Evolutionary conservation across 2,113 vertebrate species (phyloP), one percentile per base, ranked within the genome.

Genomic region (Elgaria multicarinata): DNA sequence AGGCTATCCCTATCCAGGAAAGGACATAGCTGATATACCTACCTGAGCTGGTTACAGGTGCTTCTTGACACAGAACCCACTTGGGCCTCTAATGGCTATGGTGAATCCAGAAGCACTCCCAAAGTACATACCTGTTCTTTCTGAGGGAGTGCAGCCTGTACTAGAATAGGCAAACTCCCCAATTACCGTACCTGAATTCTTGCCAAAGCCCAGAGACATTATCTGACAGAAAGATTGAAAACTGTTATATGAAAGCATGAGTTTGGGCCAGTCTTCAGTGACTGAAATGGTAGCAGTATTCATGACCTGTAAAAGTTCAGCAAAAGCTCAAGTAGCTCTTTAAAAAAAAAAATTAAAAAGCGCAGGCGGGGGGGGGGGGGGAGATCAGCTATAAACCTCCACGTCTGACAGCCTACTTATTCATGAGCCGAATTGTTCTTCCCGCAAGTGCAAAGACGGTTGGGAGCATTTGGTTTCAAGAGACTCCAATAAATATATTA

Each of bases 401-500:
- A 67, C 33, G 22, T 80, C 77, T 22, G 58, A 90, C 42, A 53
- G 14, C 13, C 26, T 77, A 55, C 80, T 62, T 82, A 90, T 80
- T 86, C 83, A 90, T 85, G 24, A 91, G 44, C 83, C 10, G 12
- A 28, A 2, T 55, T 94, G 89, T 50, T 39, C 44, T 69, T 67
- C 39, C 39, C 71, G 22, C 24, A 93, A 36, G 0, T 16, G 86
- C 18, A 89, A 85, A 93, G 91, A 92, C 31, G 26, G n/a, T 28
- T n/a, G 22, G 13, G 33, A 86, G 22, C 76, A 92, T 92, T 92
- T 24, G 0, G 18, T n/a, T 91, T 74, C 80, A 75, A 79, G 36
- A 83, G 86, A 85, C 46, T 36, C 78, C 4, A 42, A 66, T 44
- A 67, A 94, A 90, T 10, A 1, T 2, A 92, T 50, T 74, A 33